Percentiles rank a stretch among this genome's conserved stretches.
Conservation (phyloP, 1,140 invertebrate genomes). For the Laupala kohalensis region DNA sequence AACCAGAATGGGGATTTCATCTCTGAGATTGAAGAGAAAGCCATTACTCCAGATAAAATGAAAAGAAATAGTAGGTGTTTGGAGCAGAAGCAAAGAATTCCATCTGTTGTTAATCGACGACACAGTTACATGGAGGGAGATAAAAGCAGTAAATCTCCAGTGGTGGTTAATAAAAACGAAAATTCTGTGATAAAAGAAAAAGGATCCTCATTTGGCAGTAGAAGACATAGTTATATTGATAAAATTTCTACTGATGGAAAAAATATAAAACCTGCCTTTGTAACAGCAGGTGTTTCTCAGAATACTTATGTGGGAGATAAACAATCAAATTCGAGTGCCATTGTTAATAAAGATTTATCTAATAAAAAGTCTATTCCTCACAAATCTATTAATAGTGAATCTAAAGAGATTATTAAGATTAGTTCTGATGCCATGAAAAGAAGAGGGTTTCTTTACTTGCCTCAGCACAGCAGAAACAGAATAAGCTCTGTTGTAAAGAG, state of each 20-base stretch:
- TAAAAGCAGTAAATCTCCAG: background rate
- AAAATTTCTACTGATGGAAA: background rate
- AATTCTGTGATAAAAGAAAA: background rate
- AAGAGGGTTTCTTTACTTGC: background rate
- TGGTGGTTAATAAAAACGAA: background rate
- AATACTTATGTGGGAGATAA: background rate
- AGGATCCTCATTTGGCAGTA: background rate
- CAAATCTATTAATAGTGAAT: too few relatives aligned
- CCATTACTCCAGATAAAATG: too few relatives aligned
- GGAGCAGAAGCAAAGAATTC: background rate
- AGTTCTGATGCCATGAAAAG: too few relatives aligned
- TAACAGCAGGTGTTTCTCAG: background rate
- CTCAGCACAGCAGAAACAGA: background rate
- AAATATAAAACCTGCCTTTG: background rate
- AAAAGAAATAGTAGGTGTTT: background rate
- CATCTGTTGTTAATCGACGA: background rate
- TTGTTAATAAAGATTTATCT: too few relatives aligned
- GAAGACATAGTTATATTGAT: background rate
- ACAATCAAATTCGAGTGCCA: too few relatives aligned
- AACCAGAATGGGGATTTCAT: too few relatives aligned
- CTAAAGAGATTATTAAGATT: too few relatives aligned
- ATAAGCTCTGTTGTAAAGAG: background rate
- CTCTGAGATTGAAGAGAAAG: too few relatives aligned
- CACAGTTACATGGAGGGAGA: constrained; percentile 7
- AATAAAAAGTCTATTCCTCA: too few relatives aligned